Evolutionary conservation across 1,140 invertebrate genomes (phyloP).

Genomic region (Sitobion miscanthi): DNA sequence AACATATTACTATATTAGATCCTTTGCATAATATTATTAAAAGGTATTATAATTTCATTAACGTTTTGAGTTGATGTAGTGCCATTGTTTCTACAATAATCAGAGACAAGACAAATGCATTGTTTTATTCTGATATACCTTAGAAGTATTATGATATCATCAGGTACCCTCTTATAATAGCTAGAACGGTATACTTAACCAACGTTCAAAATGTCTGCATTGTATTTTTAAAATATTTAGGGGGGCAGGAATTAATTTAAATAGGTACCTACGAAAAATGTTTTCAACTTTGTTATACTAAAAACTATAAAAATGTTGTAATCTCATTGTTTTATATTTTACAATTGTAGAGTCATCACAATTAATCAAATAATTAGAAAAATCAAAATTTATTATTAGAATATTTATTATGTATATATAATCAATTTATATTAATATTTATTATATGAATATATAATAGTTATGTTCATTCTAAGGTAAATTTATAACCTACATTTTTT

Average conservation of each 20-base stretch:
- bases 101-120: not conserved
- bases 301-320: too few relatives aligned
- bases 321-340: too few relatives aligned
- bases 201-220: not conserved
- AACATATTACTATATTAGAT: conserved; percentile 40
- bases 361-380: too few relatives aligned
- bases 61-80: not conserved
- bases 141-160: not conserved
- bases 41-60: conserved; percentile 49
- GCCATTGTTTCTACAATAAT: conserved; percentile 17
- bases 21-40: conserved; percentile 33
- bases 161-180: not conserved
- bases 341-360: too few relatives aligned
- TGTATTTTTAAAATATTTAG: not conserved
- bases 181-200: not conserved
- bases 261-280: too few relatives aligned
- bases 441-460: too few relatives aligned
- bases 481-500: too few relatives aligned
- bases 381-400: too few relatives aligned
- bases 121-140: not conserved
- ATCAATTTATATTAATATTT: too few relatives aligned
- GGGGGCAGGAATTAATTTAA: not conserved
- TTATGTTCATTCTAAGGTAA: too few relatives aligned
- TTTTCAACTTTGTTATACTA: too few relatives aligned
- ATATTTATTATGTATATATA: too few relatives aligned